Percentiles rank a stretch among this genome's conserved stretches.
phyloP scores from a whole-genome alignment of 2,888 invertebrate species.

The Frankliniella fusca region DNA sequence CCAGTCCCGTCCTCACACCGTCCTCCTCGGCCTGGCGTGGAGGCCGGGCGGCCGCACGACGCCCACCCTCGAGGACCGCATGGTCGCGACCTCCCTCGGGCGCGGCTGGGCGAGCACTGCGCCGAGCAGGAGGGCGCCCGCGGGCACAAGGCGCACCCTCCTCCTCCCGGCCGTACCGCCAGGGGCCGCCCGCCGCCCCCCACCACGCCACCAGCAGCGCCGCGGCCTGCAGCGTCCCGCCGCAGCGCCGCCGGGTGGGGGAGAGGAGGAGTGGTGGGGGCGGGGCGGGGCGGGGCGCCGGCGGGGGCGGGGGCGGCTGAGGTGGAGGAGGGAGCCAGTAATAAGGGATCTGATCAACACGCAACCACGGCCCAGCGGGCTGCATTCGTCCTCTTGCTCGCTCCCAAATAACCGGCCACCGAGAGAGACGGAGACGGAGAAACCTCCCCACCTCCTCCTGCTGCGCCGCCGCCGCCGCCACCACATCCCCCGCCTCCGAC shows the following conservation, averaged over 20 bases:
- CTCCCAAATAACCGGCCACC: too few relatives aligned
- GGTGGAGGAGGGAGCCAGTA: neutral
- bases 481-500: neutral
- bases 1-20: too few relatives aligned
- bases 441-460: neutral
- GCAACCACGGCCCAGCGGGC: neutral
- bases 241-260: neutral
- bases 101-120: constrained; percentile 8
- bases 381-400: too few relatives aligned
- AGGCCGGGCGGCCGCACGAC: neutral
- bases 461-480: neutral
- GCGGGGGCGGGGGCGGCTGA: neutral
- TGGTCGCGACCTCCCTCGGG: constrained; percentile 18
- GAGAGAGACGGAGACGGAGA: too few relatives aligned
- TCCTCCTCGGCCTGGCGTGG: too few relatives aligned
- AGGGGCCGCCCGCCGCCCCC: neutral
- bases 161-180: neutral
- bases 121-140: neutral
- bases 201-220: neutral
- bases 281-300: neutral
- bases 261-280: neutral
- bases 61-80: neutral
- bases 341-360: constrained; percentile 17
- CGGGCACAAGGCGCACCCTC: neutral
- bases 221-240: constrained; percentile 20